These are phyloP conservation scores for Propithecus coquereli DNA, from an alignment of 2,113 vertebrate genomes.

Conservation along the genomic window DNA sequence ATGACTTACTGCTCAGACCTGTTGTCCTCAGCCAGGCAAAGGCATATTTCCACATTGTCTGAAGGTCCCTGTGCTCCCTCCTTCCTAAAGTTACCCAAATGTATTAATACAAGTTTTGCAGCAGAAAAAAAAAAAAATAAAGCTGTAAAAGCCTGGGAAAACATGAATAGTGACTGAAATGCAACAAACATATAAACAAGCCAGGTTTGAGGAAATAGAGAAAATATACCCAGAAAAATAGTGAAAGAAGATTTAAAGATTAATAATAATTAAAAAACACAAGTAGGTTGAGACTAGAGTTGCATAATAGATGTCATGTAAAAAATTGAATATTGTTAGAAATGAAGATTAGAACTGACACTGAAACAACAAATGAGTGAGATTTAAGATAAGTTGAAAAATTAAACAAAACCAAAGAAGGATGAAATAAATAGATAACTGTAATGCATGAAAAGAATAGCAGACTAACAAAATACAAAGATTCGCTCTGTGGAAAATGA, in stretches of 20 bases:
- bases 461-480: not conserved
- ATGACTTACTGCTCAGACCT: not conserved
- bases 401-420: not conserved
- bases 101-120: not conserved
- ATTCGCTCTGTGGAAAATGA: not conserved
- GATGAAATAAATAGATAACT: not conserved
- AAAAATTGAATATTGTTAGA: not conserved
- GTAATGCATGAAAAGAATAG: not conserved
- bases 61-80: not conserved
- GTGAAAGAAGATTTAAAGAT: not conserved
- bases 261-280: not conserved
- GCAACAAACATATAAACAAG: not conserved
- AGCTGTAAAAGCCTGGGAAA: not conserved
- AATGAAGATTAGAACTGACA: not conserved
- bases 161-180: slow-evolving; percentile 3
- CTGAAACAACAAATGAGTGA: not conserved
- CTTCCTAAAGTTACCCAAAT: not conserved
- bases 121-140: not conserved
- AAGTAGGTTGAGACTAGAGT: not conserved
- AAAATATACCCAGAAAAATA: not conserved
- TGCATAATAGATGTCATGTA: not conserved
- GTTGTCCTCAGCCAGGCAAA: not conserved
- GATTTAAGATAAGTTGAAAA: not conserved
- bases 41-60: not conserved
- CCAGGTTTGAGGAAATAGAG: not conserved